Evolutionary conservation across 1,140 invertebrate species (phyloP).

Genomic region (Anastrepha obliqua): DNA sequence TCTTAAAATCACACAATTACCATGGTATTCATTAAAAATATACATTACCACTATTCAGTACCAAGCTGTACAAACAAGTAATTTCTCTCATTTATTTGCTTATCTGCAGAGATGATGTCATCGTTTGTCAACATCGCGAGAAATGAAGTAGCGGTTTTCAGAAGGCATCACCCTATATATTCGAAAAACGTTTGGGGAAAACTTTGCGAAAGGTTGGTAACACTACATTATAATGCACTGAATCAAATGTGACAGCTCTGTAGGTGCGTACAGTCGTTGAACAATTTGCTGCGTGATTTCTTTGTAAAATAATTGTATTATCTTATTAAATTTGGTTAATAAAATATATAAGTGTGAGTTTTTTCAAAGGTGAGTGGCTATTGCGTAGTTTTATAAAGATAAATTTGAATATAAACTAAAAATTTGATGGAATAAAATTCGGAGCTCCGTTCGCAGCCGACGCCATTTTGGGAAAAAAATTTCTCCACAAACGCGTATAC

Average conservation of each 20-base stretch:
- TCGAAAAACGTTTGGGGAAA: background rate
- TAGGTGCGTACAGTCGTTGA: background rate
- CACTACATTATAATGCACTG: background rate
- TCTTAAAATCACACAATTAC: no score
- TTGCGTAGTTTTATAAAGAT: background rate
- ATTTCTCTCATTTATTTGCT: no score
- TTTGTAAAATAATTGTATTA: background rate
- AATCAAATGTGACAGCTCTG: background rate
- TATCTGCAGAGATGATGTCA: no score
- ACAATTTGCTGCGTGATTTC: background rate
- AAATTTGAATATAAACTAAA: no score
- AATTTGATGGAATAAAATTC: background rate
- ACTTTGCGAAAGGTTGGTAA: background rate
- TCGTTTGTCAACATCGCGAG: no score
- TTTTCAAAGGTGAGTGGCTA: conserved; percentile 4
- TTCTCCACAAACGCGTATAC: background rate
- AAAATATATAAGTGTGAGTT: background rate
- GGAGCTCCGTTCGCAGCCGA: background rate
- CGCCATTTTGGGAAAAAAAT: conserved; percentile 37
- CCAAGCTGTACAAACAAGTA: no score
- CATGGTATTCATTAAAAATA: no score
- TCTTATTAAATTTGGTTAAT: background rate
- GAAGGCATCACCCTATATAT: background rate
- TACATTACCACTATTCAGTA: no score
- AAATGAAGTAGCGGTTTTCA: no score